Evolutionary conservation across 2,113 vertebrate genomes (phyloP), one percentile per base, ranked within the genome.

Genomic region (Nycticorax nycticorax): DNA sequence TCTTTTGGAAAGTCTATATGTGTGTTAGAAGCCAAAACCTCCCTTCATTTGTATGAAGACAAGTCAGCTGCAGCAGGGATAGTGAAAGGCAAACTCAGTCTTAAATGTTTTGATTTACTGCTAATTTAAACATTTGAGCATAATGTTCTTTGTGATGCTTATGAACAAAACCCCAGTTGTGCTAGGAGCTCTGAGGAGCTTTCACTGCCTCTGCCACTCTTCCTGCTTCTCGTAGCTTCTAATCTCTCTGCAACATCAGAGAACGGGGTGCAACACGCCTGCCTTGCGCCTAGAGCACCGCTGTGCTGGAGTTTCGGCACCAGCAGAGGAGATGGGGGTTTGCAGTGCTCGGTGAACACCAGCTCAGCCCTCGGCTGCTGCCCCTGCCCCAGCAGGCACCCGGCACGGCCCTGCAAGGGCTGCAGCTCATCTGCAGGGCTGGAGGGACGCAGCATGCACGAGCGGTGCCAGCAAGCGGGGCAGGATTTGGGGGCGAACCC

Each of bases 391-490:
- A 45, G 24, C 14, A 67, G 57, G 57, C 57, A 41, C 37, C 3
- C 3, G 30, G 6, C 15, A 55, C 4, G 3, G 21, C 21, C 30
- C 21, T 48, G 24, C 69, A 26, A 24, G 19, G 26, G 33, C 45
- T 35, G 57, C 62, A 63, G 68, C 43, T 64, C 7, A 1, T 41
- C 60, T 64, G 37, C 37, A 19, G 53, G 41, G 20, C 35, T 75
- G 53, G 15, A 68, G 35, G 35, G 56, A 33, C 0, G 1, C 14
- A 4, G 41, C 16, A 13, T 8, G 3, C 22, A 12, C 1, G 0
- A 67, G 18, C 0, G 0, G 11, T 56, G 64, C 13, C 75, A 60
- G n/a, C 14, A 41, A 60, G 30, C 4, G 14, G 20, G 35, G 20
- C 39, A 48, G 56, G 33, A 79, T 22, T 7, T 53, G 47, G 27